Percentiles rank a stretch among this genome's conserved stretches.
These are phyloP conservation scores for Thinocorus orbignyianus DNA, from an alignment of 2,113 vertebrate genomes.

Conservation along the genomic window DNA sequence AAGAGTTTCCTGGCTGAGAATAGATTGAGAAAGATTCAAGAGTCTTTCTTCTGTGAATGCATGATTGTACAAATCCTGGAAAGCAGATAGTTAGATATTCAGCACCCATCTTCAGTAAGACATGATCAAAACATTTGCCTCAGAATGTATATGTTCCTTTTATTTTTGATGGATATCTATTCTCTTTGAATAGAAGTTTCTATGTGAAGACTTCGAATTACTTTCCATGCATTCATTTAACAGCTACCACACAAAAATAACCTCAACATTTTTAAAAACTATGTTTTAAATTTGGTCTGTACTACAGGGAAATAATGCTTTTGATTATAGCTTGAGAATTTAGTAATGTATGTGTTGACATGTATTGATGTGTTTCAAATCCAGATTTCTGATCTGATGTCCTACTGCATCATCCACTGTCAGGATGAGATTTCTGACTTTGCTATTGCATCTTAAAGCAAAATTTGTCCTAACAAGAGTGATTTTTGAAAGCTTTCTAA, in stretches of 20 bases:
- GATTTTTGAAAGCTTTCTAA: not conserved
- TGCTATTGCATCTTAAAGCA: not conserved
- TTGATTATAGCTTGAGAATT: not conserved
- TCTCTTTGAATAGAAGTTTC: not conserved
- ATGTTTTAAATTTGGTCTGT: not conserved
- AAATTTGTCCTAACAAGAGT: not conserved
- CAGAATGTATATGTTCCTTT: not conserved
- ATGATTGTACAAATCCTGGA: not conserved
- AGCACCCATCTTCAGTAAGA: not conserved
- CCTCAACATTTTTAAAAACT: not conserved
- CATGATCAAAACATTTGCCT: not conserved
- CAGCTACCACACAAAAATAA: not conserved
- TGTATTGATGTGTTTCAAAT: not conserved
- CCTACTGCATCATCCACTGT: not conserved
- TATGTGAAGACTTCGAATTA: not conserved
- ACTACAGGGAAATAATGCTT: not conserved
- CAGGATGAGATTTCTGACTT: not conserved
- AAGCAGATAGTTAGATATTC: not conserved
- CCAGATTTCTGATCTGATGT: not conserved
- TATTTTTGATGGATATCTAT: not conserved
- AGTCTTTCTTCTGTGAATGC: not conserved
- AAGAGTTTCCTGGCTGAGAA: not conserved
- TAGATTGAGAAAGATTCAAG: not conserved
- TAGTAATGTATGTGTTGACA: not conserved
- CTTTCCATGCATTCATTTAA: not conserved